These are phyloP conservation scores for Episyrphus balteatus DNA, from an alignment of 1,140 invertebrate genomes.

Conservation along the genomic window DNA sequence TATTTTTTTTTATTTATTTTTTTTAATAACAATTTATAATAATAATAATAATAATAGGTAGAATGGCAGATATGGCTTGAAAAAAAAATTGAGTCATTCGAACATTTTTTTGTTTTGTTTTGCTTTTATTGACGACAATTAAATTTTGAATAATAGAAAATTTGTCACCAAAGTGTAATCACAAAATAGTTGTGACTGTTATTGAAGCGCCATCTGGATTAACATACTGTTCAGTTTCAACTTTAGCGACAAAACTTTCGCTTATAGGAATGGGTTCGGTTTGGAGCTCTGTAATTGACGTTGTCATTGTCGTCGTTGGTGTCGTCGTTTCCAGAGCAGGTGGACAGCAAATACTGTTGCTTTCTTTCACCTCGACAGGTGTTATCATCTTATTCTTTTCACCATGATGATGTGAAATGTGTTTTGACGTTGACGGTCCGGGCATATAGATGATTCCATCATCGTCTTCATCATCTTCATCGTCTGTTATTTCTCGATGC, in stretches of 20 bases:
- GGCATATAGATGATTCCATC: constrained; percentile 29
- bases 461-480: constrained; percentile 26
- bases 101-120: too few species aligned
- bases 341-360: too few species aligned
- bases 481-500: constrained; percentile 1
- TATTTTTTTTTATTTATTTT: too few species aligned
- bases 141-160: neutral
- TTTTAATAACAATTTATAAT: too few species aligned
- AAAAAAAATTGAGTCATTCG: too few species aligned
- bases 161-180: constrained; percentile 12
- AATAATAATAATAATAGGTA: too few species aligned
- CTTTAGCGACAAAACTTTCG: constrained; percentile 21
- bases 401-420: too few species aligned
- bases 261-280: neutral
- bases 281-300: neutral
- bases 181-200: constrained; percentile 35
- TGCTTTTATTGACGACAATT: too few species aligned
- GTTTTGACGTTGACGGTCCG: constrained; percentile 10
- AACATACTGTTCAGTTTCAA: constrained; percentile 21
- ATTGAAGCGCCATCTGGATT: constrained; percentile 27
- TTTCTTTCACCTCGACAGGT: too few species aligned
- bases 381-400: too few species aligned
- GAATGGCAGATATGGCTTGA: too few species aligned
- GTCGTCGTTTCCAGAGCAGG: too few species aligned
- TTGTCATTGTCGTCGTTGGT: neutral